These are phyloP conservation scores for Drosophila azteca DNA, from an alignment of 1,140 invertebrate genomes.

Conservation along the genomic window DNA sequence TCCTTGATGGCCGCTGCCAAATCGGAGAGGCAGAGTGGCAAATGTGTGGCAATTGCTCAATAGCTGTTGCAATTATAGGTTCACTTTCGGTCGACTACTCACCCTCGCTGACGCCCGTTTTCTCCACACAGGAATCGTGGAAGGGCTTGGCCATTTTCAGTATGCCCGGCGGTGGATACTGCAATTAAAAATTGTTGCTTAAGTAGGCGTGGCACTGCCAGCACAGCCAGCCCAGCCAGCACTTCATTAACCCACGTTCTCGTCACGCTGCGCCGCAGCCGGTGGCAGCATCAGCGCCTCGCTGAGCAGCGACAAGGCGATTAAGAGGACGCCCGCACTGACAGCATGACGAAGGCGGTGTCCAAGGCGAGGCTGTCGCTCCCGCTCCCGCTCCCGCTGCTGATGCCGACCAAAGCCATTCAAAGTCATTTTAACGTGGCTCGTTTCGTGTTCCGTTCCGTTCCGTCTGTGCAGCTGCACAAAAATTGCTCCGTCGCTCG, in stretches of 20 bases:
- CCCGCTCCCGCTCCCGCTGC: too few species aligned
- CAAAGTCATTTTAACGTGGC: slow-evolving; percentile 80
- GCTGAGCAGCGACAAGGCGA: slow-evolving; percentile 76
- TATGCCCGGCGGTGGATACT: slow-evolving; percentile 78
- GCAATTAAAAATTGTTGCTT: slow-evolving; percentile 69
- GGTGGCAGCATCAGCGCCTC: slow-evolving; percentile 64
- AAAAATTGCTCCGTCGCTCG: slow-evolving; percentile 52
- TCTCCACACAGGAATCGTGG: slow-evolving; percentile 73
- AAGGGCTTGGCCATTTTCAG: slow-evolving; percentile 79
- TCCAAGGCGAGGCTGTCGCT: neutral
- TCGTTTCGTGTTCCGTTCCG: slow-evolving; percentile 14
- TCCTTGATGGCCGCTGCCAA: slow-evolving; percentile 72
- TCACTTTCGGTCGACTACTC: slow-evolving; percentile 25
- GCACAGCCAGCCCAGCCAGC: slow-evolving; percentile 4
- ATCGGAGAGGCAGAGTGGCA: slow-evolving; percentile 1
- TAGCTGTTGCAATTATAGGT: slow-evolving; percentile 24
- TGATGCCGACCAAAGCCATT: slow-evolving; percentile 73
- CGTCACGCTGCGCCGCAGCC: slow-evolving; percentile 70
- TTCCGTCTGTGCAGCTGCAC: slow-evolving; percentile 44
- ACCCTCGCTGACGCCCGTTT: slow-evolving; percentile 80
- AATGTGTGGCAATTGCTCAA: slow-evolving; percentile 3
- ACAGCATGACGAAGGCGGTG: slow-evolving; percentile 44
- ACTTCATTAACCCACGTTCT: slow-evolving; percentile 78
- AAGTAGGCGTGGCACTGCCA: slow-evolving; percentile 48
- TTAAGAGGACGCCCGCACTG: slow-evolving; percentile 72